phyloP scores from a whole-genome alignment of 2,888 invertebrate genomes.

The Morpho helenor region DNA sequence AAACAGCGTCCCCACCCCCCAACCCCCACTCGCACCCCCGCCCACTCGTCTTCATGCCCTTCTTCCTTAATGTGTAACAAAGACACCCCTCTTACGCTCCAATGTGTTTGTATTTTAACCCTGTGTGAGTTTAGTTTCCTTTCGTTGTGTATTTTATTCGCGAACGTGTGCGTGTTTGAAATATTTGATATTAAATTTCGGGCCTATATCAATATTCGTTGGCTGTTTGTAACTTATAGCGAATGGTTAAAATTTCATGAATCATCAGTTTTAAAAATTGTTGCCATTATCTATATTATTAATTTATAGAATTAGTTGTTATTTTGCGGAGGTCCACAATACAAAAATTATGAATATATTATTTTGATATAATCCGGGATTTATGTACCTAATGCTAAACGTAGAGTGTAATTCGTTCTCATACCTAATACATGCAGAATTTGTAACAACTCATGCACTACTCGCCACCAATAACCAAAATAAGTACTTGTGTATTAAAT shows the following conservation, averaged over 20 bases:
- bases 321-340: too few relatives aligned
- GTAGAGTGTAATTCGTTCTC: too few relatives aligned
- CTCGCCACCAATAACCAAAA: too few relatives aligned
- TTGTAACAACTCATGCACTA: too few relatives aligned
- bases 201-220: slow-evolving; percentile 59
- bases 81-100: slow-evolving; percentile 74
- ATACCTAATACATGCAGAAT: too few relatives aligned
- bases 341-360: too few relatives aligned
- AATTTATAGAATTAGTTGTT: too few relatives aligned
- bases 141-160: slow-evolving; percentile 21
- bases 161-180: slow-evolving; percentile 47
- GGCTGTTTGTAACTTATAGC: slow-evolving; percentile 18
- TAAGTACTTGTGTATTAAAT: too few relatives aligned
- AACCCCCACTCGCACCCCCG: slow-evolving; percentile 31
- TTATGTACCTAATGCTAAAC: too few relatives aligned
- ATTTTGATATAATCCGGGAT: too few relatives aligned
- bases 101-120: slow-evolving; percentile 56
- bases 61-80: slow-evolving; percentile 78
- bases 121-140: slow-evolving; percentile 60
- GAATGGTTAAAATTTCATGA: slow-evolving; percentile 16
- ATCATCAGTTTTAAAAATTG: slow-evolving; percentile 12
- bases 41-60: slow-evolving; percentile 65
- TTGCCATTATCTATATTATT: background rate
- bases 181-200: slow-evolving; percentile 77
- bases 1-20: slow-evolving; percentile 54